phyloP scores from a whole-genome alignment of 1,140 invertebrate genomes.

The Drosophila suzukii region DNA sequence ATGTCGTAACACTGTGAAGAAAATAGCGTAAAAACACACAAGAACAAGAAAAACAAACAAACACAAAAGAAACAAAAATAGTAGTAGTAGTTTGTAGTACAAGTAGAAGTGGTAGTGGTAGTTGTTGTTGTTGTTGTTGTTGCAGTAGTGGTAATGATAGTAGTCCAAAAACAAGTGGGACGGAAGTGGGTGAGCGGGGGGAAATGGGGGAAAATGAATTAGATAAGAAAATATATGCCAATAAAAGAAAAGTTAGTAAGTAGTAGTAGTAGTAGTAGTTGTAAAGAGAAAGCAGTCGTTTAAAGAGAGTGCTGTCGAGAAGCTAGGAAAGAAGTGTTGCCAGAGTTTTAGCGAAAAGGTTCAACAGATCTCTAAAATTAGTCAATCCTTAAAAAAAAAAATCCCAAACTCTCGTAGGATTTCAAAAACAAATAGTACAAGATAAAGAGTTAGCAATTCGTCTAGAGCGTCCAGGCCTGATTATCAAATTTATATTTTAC shows the following conservation, averaged over 20 bases:
- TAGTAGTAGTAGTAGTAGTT: not conserved
- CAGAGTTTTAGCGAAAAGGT: not conserved
- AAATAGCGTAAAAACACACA: constrained; percentile 82
- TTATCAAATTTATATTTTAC: not conserved
- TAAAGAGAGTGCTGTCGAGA: constrained; percentile 4
- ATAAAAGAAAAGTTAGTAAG: constrained; percentile 12
- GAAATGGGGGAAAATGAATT: constrained; percentile 13
- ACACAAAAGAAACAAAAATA: constrained; percentile 43
- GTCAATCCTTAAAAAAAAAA: not conserved
- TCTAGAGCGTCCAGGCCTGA: not conserved
- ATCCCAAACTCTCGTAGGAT: not conserved
- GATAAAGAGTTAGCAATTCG: not conserved
- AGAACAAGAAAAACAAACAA: constrained; percentile 54
- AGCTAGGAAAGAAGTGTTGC: constrained; percentile 1
- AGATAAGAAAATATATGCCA: constrained; percentile 14
- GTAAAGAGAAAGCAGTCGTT: constrained; percentile 23
- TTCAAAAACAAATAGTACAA: not conserved
- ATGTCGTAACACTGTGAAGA: constrained; percentile 88
- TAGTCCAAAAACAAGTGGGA: constrained; percentile 11
- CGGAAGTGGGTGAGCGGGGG: constrained; percentile 1
- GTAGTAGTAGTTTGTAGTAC: constrained; percentile 25
- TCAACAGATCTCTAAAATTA: not conserved
- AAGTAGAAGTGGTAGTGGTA: constrained; percentile 13
- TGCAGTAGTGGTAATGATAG: constrained; percentile 3
- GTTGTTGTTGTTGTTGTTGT: not conserved